A percentile compares a stretch with the other conserved stretches of the same genome.
Evolutionary conservation across 2,113 vertebrate genomes (phyloP).

Genomic region (Sprattus sprattus): DNA sequence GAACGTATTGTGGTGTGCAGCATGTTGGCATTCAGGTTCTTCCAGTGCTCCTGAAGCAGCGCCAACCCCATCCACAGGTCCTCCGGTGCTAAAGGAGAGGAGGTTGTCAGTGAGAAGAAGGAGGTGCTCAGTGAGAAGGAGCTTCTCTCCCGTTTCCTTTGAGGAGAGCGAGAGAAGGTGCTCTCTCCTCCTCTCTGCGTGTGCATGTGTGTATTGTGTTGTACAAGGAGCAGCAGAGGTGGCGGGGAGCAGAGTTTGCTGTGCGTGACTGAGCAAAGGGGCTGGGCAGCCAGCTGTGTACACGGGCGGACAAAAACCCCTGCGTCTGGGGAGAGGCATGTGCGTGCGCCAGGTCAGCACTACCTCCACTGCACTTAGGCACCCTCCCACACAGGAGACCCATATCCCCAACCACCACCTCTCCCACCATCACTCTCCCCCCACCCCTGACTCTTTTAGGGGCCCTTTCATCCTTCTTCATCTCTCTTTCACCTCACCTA

Average conservation of each 20-base stretch:
- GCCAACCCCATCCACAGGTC: neutral
- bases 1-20: neutral
- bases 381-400: neutral
- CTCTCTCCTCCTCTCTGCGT: neutral
- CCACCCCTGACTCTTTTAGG: slow-evolving; percentile 26
- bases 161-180: no score
- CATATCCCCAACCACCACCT: neutral
- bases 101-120: neutral
- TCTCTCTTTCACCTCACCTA: slow-evolving; percentile 17
- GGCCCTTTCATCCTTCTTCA: slow-evolving; percentile 13
- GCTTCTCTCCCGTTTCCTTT: no score
- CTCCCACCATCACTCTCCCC: neutral
- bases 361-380: slow-evolving; percentile 16
- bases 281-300: slow-evolving; percentile 50
- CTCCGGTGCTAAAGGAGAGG: no score
- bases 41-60: neutral
- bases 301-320: slow-evolving; percentile 42
- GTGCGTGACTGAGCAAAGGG: slow-evolving; percentile 52
- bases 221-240: slow-evolving; percentile 27
- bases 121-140: no score
- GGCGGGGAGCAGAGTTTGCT: slow-evolving; percentile 40
- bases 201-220: slow-evolving; percentile 18
- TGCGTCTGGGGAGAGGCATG: slow-evolving; percentile 17
- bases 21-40: neutral
- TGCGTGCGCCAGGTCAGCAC: slow-evolving; percentile 41